These are phyloP conservation scores for Parauchenoglanis punctatus DNA, from an alignment of 2,797 vertebrate genomes.

Conservation along the genomic window DNA sequence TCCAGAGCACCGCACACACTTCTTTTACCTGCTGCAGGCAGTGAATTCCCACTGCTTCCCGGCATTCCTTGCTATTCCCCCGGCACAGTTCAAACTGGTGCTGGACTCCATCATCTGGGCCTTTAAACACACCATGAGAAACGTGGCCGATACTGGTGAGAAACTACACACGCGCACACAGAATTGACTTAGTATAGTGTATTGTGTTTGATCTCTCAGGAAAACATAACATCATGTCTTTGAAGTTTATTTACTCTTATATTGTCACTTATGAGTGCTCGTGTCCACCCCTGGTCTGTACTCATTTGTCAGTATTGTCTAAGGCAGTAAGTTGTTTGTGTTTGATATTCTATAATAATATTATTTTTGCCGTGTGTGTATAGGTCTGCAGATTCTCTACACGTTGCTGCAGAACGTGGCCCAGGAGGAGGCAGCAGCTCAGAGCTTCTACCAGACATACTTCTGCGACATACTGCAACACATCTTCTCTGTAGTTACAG, in stretches of 20 bases:
- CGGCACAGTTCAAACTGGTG: constrained; percentile 97
- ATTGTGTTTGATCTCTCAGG: not conserved
- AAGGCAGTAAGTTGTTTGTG: not conserved
- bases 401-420: constrained; percentile 97
- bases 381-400: constrained; percentile 95
- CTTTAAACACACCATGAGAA: constrained; percentile 99
- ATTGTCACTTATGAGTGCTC: not conserved
- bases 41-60: constrained; percentile 99
- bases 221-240: not conserved
- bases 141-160: constrained; percentile 95
- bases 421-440: constrained; percentile 95
- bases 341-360: not conserved
- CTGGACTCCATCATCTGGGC: constrained; percentile 99
- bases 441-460: constrained; percentile 98
- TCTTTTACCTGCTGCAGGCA: constrained; percentile 96
- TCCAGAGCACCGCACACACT: constrained; percentile 97
- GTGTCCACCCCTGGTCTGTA: not conserved
- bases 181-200: not conserved
- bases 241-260: not conserved
- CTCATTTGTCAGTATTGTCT: not conserved
- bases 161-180: not conserved
- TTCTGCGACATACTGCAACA: constrained; percentile 98
- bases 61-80: constrained; percentile 96
- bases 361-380: not conserved
- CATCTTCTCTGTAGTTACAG: constrained; percentile 98